Percentiles rank a stretch among this genome's conserved stretches.
Evolutionary conservation across 2,888 invertebrate species (phyloP).

Genomic region (Thera britannica): DNA sequence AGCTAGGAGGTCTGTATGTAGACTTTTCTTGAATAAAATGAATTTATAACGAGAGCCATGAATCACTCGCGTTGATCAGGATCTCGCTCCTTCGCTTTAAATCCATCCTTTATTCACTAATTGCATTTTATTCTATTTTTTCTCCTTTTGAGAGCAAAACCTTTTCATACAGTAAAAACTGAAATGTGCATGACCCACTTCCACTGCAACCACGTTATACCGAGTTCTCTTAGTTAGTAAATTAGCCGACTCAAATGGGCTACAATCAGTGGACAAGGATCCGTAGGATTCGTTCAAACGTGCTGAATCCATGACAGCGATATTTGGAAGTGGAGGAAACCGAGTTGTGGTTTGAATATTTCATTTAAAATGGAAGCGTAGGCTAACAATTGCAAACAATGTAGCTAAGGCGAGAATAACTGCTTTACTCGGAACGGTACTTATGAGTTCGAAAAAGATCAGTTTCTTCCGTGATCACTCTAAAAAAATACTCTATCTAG

Average conservation of each 20-base stretch:
- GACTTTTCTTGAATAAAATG: too few species aligned
- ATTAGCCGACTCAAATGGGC: not conserved
- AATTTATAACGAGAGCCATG: too few species aligned
- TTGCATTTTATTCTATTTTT: too few species aligned
- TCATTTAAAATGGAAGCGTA: constrained; percentile 47
- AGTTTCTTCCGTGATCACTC: too few species aligned
- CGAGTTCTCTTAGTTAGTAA: not conserved
- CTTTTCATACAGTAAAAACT: not conserved
- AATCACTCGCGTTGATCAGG: too few species aligned
- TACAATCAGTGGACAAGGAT: constrained; percentile 1
- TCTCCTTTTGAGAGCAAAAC: too few species aligned
- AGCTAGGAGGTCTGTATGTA: too few species aligned
- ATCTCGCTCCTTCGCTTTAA: too few species aligned
- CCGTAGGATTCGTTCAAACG: constrained; percentile 27
- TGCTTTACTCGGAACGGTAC: not conserved
- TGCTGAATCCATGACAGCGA: constrained; percentile 28
- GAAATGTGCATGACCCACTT: too few species aligned
- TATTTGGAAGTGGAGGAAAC: constrained; percentile 47
- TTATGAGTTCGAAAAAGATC: too few species aligned
- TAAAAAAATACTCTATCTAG: not conserved
- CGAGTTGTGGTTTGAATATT: constrained; percentile 49
- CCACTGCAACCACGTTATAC: too few species aligned
- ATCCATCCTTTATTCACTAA: too few species aligned
- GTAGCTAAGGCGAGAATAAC: not conserved
- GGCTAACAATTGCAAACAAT: constrained; percentile 34